Evolutionary conservation across 2,113 vertebrate species (phyloP).

Genomic region (Salminus brasiliensis): DNA sequence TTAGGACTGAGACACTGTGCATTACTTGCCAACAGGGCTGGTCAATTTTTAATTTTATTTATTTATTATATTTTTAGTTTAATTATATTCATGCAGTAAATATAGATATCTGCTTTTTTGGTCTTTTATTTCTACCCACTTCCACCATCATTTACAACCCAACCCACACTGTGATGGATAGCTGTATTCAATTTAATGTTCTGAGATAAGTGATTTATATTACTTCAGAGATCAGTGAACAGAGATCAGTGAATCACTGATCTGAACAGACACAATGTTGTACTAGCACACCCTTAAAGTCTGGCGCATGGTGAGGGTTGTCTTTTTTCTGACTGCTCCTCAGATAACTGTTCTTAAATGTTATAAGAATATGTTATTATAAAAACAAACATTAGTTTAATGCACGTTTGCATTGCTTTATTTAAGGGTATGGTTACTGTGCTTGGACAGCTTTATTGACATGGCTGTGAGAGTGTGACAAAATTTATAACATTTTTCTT

Average conservation of each 20-base stretch:
- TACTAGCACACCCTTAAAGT: background rate
- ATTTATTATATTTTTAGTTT: no score
- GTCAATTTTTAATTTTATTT: no score
- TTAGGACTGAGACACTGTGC: no score
- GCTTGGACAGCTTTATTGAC: background rate
- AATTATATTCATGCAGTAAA: no score
- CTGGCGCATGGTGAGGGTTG: constrained; percentile 4
- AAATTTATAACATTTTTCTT: constrained; percentile 6
- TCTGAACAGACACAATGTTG: background rate
- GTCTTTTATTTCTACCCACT: background rate
- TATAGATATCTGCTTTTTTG: no score
- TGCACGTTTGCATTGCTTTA: background rate
- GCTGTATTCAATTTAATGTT: background rate
- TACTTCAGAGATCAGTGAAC: background rate
- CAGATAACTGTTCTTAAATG: constrained; percentile 27
- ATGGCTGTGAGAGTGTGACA: background rate
- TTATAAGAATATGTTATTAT: constrained; percentile 37
- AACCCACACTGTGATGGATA: background rate
- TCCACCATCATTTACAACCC: background rate
- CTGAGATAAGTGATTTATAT: background rate
- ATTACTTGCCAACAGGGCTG: no score
- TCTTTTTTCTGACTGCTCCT: constrained; percentile 19
- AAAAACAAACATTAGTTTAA: constrained; percentile 28
- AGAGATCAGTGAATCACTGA: no score
- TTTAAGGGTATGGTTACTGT: background rate